A percentile compares a stretch with the other conserved stretches of the same genome.
These are phyloP conservation scores for Ichneumon xanthorius DNA, from an alignment of 2,888 invertebrate genomes.

Conservation along the genomic window DNA sequence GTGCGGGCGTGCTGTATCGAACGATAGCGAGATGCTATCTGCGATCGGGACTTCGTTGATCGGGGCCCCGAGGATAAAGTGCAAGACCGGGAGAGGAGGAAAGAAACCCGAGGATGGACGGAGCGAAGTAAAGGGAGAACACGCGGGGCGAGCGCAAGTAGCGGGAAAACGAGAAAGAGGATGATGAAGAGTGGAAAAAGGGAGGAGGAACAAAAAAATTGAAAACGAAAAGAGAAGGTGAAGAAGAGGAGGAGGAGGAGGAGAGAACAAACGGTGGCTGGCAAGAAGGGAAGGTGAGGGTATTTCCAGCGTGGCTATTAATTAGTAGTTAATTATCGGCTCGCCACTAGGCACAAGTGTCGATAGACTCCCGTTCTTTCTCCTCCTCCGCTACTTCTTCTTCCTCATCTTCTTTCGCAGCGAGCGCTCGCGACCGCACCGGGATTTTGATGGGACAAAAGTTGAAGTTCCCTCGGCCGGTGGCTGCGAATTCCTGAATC, in stretches of 20 bases:
- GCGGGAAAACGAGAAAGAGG: slow-evolving; percentile 25
- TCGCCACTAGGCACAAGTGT: slow-evolving; percentile 68
- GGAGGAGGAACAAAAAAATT: neutral
- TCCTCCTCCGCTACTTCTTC: slow-evolving; percentile 1
- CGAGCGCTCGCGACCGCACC: slow-evolving; percentile 49
- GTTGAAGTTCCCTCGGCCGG: neutral
- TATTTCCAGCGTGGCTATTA: slow-evolving; percentile 72
- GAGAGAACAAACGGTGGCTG: slow-evolving; percentile 48
- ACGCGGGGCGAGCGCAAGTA: slow-evolving; percentile 27
- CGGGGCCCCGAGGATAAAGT: slow-evolving; percentile 58
- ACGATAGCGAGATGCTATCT: slow-evolving; percentile 57
- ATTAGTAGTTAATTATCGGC: slow-evolving; percentile 76
- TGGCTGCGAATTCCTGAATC: slow-evolving; percentile 26
- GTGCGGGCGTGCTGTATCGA: slow-evolving; percentile 65
- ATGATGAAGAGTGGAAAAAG: slow-evolving; percentile 15
- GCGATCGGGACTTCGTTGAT: slow-evolving; percentile 63
- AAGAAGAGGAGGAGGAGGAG: slow-evolving; percentile 40
- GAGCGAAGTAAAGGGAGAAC: slow-evolving; percentile 1
- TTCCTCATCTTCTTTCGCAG: neutral
- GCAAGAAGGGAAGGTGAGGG: slow-evolving; percentile 58
- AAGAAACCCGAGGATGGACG: slow-evolving; percentile 11
- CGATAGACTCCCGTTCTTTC: slow-evolving; percentile 61
- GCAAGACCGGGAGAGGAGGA: slow-evolving; percentile 17
- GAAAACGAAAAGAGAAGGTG: slow-evolving; percentile 5
- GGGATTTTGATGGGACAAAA: slow-evolving; percentile 39